Evolutionary conservation across 2,113 vertebrate genomes (phyloP), one percentile per base, ranked within the genome.

Genomic region (Synchiropus splendidus): DNA sequence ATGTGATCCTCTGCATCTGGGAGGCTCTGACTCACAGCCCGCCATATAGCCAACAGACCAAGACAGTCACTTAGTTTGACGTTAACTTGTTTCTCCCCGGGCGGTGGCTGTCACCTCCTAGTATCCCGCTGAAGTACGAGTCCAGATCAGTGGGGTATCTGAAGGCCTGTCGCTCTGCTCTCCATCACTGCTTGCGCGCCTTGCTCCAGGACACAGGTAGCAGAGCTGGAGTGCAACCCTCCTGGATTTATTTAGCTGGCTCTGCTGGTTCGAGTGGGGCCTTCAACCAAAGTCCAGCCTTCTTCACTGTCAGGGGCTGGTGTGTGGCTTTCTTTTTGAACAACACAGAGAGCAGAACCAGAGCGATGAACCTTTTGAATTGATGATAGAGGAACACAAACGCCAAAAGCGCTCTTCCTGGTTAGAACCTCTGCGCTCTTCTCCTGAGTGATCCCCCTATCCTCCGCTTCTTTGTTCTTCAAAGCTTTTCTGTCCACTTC

Each of bases 41-140:
- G 55, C 56, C 58, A 15, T 54, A 16, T 64, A 60, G 67, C 72
- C 73, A 18, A 61, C 72, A 75, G 74, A 55, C 35, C n/a, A 61
- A 72, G 70, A 68, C 67, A 56, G 62, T 75, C 47, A 68, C 72
- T 67, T 62, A 58, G 74, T 74, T 77, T 79, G 76, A 81, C 70
- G 72, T 79, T 70, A 72, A 78, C 72, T 75, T 62, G 76, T 72
- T 74, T 70, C 62, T 79, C 79, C 65, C 62, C 54, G 21, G 63
- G 70, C 61, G 38, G 72, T 52, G 46, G 66, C 76, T 79, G 79
- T 79, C 76, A 75, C 64, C 67, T 72, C 69, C 51, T 47, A 57
- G 57, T 62, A 54, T 72, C 67, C 59, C 33, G 64, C 58, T 75
- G 66, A 36, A 61, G 73, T 17, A 38, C 49, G 53, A 53, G 63